Evolutionary conservation across 2,797 vertebrate genomes (phyloP).

Genomic region (Calcarius lapponicus): DNA sequence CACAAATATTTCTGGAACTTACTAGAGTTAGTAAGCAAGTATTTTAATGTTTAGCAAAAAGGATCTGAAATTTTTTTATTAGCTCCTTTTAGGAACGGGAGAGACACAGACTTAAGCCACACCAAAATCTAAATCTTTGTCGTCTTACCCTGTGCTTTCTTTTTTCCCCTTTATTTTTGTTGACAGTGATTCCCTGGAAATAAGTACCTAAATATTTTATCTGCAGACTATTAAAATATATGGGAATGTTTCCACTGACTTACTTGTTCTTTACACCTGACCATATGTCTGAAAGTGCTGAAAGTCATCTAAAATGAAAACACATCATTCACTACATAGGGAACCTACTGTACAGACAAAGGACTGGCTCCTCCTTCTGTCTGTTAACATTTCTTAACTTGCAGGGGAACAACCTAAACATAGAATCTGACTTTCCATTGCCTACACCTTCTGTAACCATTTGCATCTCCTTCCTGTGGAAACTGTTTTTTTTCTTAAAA

Average conservation of each 20-base stretch:
- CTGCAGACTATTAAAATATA: neutral
- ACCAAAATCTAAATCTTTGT: neutral
- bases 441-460: neutral
- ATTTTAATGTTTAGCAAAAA: neutral
- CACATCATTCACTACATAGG: fast-evolving
- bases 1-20: neutral
- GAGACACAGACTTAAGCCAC: neutral
- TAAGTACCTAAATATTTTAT: neutral
- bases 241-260: neutral
- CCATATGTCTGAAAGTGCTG: neutral
- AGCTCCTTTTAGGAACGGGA: neutral
- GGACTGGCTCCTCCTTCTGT: neutral
- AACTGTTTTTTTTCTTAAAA: neutral
- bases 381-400: neutral
- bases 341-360: neutral
- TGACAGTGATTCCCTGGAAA: neutral
- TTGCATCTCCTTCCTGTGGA: neutral
- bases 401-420: neutral
- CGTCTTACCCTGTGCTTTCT: neutral
- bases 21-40: neutral
- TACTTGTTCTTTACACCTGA: neutral
- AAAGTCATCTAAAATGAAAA: neutral
- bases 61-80: neutral
- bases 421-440: neutral
- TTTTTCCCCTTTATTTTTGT: neutral